Evolutionary conservation across 2,888 invertebrate species (phyloP), one percentile per base, ranked within the genome.

Genomic region (Gymnocheta viridis): DNA sequence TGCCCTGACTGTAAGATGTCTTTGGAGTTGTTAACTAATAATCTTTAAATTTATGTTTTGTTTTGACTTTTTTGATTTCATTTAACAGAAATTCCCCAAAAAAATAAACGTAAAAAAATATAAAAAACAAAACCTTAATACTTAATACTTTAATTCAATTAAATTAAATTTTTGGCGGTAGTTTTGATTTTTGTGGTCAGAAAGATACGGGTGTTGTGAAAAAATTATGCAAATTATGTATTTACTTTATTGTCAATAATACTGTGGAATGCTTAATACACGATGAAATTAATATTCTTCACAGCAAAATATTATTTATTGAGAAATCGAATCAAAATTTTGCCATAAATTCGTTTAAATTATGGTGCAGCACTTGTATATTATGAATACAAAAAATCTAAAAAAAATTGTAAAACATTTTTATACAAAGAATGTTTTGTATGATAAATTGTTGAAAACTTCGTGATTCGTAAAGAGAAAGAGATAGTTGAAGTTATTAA

Each of bases 51-150:
- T 69, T 47, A 78, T 70, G 44, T 64, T 77, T 73, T 84, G 73
- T 84, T 84, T 67, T 84, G 84, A 78, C 84, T 83, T 74, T n/a
- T 38, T 76, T 66, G 58, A 51, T 64, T 83, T 60, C 35, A 58
- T 64, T 54, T n/a, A 58, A 19, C 27, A 69, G n/a, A 72, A 70
- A 69, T 54, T 67, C 41, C 51, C 6, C 3, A 22, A 24, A 51
- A 27, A 7, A 27, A 44, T 38, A 12, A 19, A 47, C 1, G 4
- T 9, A 51, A 41, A 38, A 27, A 60, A 44, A n/a, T n/a, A n/a
- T n/a, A n/a, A n/a, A n/a, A n/a, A n/a, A n/a, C n/a, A n/a, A n/a
- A n/a, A n/a, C n/a, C n/a, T n/a, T n/a, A n/a, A n/a, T n/a, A n/a
- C n/a, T 47, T 66, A 44, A 58, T 67, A 58, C 47, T 77, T 56